phyloP scores from a whole-genome alignment of 2,113 vertebrate genomes.

The Chiloscyllium plagiosum region DNA sequence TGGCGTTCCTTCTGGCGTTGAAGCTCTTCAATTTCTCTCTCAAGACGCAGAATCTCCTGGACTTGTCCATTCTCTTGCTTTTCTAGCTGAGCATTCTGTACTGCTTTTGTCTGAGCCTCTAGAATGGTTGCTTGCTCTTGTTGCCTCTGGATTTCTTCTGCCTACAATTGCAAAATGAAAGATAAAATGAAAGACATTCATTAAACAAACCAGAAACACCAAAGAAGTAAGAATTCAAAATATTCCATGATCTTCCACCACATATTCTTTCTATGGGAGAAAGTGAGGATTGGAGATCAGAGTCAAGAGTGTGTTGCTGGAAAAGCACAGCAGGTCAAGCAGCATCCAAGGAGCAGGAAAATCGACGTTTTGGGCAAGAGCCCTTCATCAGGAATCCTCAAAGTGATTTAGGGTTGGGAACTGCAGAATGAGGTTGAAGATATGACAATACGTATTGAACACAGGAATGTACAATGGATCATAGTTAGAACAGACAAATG shows the following conservation, averaged over 20 bases:
- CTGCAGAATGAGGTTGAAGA: not conserved
- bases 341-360: too few relatives aligned
- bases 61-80: slow-evolving; percentile 74
- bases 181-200: not conserved
- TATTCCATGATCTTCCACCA: not conserved
- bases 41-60: slow-evolving; percentile 89
- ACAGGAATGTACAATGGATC: not conserved
- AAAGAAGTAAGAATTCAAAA: not conserved
- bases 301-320: too few relatives aligned
- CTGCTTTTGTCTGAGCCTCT: slow-evolving; percentile 52
- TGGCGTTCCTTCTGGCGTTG: slow-evolving; percentile 86
- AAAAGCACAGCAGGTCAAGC: too few relatives aligned
- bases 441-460: not conserved
- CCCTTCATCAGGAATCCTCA: too few relatives aligned
- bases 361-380: too few relatives aligned
- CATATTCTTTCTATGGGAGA: too few relatives aligned
- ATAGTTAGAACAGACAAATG: not conserved
- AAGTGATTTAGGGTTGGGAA: not conserved
- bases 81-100: slow-evolving; percentile 49
- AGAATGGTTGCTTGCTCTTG: slow-evolving; percentile 51
- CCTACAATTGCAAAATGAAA: slow-evolving; percentile 47
- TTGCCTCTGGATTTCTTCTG: slow-evolving; percentile 53
- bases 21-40: slow-evolving; percentile 86
- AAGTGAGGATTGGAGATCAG: too few relatives aligned
- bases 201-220: not conserved